Percentiles rank a stretch among this genome's conserved stretches.
Evolutionary conservation across 2,113 vertebrate genomes (phyloP).

Genomic region (Mastomys coucha): DNA sequence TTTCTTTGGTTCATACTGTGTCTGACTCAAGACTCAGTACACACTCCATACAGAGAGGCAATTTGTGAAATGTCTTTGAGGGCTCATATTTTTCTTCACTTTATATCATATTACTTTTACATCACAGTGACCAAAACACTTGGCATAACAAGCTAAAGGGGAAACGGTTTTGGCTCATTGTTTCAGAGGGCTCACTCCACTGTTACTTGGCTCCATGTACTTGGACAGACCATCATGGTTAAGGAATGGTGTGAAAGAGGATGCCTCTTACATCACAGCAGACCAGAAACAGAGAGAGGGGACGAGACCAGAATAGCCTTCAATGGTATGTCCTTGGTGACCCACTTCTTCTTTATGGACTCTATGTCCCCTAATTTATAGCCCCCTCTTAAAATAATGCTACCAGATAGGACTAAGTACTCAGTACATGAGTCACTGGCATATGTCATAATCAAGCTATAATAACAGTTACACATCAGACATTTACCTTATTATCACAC

Average conservation of each 20-base stretch:
- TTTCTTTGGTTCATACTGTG: neutral
- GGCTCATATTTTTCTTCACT: neutral
- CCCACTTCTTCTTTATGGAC: neutral
- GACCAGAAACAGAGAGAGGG: neutral
- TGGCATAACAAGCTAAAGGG: neutral
- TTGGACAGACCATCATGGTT: neutral
- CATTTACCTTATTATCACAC: neutral
- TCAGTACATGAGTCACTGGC: neutral
- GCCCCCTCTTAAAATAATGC: neutral
- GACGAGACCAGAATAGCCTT: neutral
- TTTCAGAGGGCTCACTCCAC: neutral
- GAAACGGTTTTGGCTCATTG: neutral
- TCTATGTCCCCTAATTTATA: neutral
- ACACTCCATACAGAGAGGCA: neutral
- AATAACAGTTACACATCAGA: neutral
- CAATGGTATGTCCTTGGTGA: neutral
- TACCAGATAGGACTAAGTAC: neutral
- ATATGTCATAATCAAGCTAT: neutral
- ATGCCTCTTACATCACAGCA: neutral
- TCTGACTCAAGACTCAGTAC: neutral
- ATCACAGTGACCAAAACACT: neutral
- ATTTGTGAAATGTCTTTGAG: neutral
- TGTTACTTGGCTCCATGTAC: neutral
- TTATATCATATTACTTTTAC: neutral
- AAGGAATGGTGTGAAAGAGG: neutral